Base-by-base conservation (phyloP, 2,888 invertebrate species). In the Caenorhabditis angaria region DNA sequence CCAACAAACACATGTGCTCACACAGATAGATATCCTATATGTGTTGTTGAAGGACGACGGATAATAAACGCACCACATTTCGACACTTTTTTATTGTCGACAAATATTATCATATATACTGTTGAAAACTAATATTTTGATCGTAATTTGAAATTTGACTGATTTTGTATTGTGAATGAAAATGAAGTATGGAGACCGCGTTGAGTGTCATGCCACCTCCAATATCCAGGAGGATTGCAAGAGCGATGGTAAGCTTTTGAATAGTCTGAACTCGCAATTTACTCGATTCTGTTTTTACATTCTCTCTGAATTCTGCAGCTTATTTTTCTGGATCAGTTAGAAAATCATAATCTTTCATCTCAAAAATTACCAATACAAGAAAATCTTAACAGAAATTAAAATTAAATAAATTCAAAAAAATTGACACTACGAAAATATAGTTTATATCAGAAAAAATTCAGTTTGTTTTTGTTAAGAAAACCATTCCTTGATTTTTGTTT, bases 161-260 rank as follows among this genome's bases (percentile, higher is more conserved):
- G 5, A 54, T 54, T 24, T 18, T 54, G 28, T 8, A 18, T 54
- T 54, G 22, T 27, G 10, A 27, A 12, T 27, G 54, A 54, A 68
- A 63, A 75, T 75, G 76, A 76, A 76, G 66, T 47, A 77, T 77
- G 76, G 70, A 66, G 66, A 71, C 65, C 59, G 74, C 71, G 57
- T 58, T 79, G 61, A 70, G 70, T 61, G 69, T 68, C 57, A 79
- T 79, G 65, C 79, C 79, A 56, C 76, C 77, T 63, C 79, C 79
- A 35, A 66, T 79, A 53, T 79, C 79, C 56, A 60, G 79, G 70
- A 66, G 79, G 55, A 72, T 79, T 61, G 70, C 75, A n/a, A 70
- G 79, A 62, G 72, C 77, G 3, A 77, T 79, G 79, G 79, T 79
- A 61, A 56, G 79, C 65, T 60, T 41, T 3, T 50, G 1, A 50